phyloP scores from a whole-genome alignment of 2,888 invertebrate genomes.

The Leucozona laternaria region DNA sequence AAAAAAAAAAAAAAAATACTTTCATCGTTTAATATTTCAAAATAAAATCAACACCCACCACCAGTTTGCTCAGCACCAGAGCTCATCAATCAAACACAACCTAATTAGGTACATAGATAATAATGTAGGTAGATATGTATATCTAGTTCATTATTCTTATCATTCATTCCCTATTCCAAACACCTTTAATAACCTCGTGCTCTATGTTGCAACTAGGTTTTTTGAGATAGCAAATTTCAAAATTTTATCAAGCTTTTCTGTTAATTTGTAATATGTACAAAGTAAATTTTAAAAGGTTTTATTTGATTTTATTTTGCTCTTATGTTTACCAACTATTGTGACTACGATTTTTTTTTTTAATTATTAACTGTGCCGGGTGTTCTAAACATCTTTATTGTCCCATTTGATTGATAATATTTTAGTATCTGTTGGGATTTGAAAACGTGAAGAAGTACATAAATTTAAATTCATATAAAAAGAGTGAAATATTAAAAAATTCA shows the following conservation, averaged over 20 bases:
- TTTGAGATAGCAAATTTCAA: background rate
- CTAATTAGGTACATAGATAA: too few species aligned
- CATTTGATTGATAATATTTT: background rate
- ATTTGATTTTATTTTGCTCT: background rate
- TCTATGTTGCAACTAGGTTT: background rate
- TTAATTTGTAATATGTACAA: background rate
- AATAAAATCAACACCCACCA: too few species aligned
- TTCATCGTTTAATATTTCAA: too few species aligned
- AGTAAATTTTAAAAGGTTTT: background rate
- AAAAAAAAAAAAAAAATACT: too few species aligned
- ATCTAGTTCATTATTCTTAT: slow-evolving; percentile 7
- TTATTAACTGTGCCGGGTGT: background rate
- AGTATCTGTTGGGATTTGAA: slow-evolving; percentile 5
- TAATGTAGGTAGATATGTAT: too few species aligned
- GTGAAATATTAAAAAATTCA: background rate
- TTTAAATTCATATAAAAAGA: background rate
- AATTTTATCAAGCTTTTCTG: background rate
- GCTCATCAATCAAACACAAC: too few species aligned
- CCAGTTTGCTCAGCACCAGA: too few species aligned
- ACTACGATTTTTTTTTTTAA: background rate
- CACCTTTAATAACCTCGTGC: background rate
- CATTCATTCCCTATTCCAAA: background rate
- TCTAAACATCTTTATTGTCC: background rate
- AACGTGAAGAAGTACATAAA: background rate
- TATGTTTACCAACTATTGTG: background rate